phyloP scores from a whole-genome alignment of 2,888 invertebrate species.

The Sericinus montela region DNA sequence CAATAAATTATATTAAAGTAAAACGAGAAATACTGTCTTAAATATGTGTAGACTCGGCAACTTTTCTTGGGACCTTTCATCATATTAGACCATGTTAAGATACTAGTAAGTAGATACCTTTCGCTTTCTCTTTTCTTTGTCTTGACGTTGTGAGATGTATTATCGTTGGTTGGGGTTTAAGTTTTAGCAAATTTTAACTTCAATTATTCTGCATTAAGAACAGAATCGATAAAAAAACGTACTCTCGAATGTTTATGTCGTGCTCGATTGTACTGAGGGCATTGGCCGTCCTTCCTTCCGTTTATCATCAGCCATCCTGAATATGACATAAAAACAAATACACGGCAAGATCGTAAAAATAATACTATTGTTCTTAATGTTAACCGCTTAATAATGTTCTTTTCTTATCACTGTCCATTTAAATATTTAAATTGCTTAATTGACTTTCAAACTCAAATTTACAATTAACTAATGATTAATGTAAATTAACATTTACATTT shows the following conservation, averaged over 20 bases:
- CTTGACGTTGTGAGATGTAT: conserved; percentile 1
- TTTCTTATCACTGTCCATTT: neutral
- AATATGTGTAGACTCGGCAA: too few species aligned
- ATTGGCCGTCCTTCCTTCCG: conserved; percentile 65
- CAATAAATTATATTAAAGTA: too few species aligned
- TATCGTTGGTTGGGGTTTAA: neutral
- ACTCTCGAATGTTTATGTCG: conserved; percentile 2
- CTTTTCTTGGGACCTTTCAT: too few species aligned
- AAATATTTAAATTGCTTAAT: conserved; percentile 5
- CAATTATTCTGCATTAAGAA: neutral
- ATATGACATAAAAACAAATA: conserved; percentile 20
- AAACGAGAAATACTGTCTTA: neutral
- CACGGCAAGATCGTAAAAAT: conserved; percentile 1
- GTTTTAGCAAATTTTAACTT: neutral
- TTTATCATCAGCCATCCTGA: conserved; percentile 38
- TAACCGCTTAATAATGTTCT: neutral
- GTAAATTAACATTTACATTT: neutral
- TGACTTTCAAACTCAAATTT: neutral
- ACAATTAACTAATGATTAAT: conserved; percentile 7
- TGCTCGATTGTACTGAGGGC: conserved; percentile 35
- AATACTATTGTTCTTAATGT: conserved; percentile 2
- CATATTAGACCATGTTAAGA: too few species aligned
- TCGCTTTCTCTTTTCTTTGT: neutral
- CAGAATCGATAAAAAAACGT: too few species aligned
- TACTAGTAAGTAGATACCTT: too few species aligned